Percentiles rank a stretch among this genome's conserved stretches.
Evolutionary conservation across 2,888 invertebrate species (phyloP).

Genomic region (Ischnus inquisitorius): DNA sequence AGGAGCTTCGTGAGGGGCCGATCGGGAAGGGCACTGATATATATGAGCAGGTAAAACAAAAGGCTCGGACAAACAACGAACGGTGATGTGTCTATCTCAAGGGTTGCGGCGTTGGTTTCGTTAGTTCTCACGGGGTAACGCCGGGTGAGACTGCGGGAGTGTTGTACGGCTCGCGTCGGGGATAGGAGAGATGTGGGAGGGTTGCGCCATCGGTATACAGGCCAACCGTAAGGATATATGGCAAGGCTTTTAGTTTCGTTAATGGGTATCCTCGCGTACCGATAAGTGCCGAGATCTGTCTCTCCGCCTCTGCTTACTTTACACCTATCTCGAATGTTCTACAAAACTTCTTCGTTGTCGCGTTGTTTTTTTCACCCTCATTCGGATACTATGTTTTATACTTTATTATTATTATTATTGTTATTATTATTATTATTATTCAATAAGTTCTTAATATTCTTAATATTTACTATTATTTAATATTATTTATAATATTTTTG

Average conservation of each 20-base stretch:
- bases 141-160: conserved; percentile 24
- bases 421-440: too few species aligned
- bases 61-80: conserved; percentile 81
- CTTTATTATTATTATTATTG: too few species aligned
- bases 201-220: conserved; percentile 70
- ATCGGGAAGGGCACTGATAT: conserved; percentile 78
- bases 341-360: conserved; percentile 27
- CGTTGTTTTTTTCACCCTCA: not conserved
- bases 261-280: conserved; percentile 85
- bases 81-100: conserved; percentile 84
- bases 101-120: conserved; percentile 69
- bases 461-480: too few species aligned
- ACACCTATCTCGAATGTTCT: conserved; percentile 79
- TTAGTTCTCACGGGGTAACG: conserved; percentile 15
- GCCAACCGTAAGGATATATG: conserved; percentile 81
- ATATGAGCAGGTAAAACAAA: conserved; percentile 82
- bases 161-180: conserved; percentile 71
- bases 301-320: conserved; percentile 82
- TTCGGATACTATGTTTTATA: not conserved
- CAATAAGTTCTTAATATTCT: too few species aligned
- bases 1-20: conserved; percentile 28
- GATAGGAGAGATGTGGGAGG: conserved; percentile 72
- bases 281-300: conserved; percentile 85
- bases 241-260: conserved; percentile 86
- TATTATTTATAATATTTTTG: too few species aligned